These are phyloP conservation scores for Oreochromis spilurus DNA, from an alignment of 2,113 vertebrate genomes.

Conservation along the genomic window DNA sequence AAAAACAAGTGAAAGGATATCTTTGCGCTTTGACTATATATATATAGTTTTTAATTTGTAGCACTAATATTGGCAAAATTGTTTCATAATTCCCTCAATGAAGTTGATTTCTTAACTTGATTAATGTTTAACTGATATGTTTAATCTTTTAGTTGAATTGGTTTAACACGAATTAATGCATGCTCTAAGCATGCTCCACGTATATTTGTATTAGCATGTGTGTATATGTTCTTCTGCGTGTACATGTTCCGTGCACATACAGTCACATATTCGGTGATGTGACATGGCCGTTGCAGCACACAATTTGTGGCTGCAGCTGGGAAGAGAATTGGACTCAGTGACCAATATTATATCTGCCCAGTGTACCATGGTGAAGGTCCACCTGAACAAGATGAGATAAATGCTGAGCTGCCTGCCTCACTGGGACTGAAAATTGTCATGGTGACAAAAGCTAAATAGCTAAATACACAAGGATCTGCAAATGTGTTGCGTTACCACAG, in stretches of 20 bases:
- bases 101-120: not conserved
- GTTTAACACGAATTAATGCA: not conserved
- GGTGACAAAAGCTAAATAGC: not conserved
- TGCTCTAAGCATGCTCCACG: not conserved
- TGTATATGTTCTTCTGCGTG: no score
- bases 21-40: not conserved
- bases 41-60: not conserved
- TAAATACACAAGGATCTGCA: not conserved
- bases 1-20: not conserved
- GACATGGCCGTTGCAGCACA: not conserved
- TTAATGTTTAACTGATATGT: not conserved
- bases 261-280: not conserved
- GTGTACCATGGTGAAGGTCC: conserved; percentile 4
- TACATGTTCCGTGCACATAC: not conserved
- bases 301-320: conserved; percentile 20
- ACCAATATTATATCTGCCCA: conserved; percentile 1
- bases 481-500: not conserved
- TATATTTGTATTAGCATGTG: not conserved
- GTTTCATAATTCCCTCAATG: not conserved
- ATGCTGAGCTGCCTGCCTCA: not conserved
- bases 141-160: not conserved
- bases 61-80: not conserved
- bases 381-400: not conserved
- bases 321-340: conserved; percentile 15
- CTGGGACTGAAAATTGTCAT: not conserved